Percentiles rank a stretch among this genome's conserved stretches.
phyloP scores from a whole-genome alignment of 2,113 vertebrate genomes.

The Austrofundulus limnaeus region DNA sequence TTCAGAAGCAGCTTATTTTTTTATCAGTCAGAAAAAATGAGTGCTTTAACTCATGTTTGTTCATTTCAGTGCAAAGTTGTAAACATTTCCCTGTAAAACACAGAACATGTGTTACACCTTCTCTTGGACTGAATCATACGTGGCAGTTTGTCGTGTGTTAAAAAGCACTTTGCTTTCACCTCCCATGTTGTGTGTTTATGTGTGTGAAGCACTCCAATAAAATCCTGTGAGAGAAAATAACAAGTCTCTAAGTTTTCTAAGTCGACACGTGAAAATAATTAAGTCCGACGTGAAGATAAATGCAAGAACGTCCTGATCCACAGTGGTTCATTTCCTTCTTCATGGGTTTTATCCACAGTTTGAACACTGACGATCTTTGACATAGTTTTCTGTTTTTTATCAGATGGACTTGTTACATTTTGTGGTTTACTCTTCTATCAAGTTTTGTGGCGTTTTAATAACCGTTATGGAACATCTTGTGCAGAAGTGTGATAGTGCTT shows the following conservation, averaged over 20 bases:
- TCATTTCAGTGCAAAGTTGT: fast-evolving
- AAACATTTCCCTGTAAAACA: background rate
- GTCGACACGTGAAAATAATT: background rate
- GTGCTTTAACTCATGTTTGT: background rate
- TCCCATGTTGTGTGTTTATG: slow-evolving; percentile 22
- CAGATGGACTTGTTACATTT: too few relatives aligned
- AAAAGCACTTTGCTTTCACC: slow-evolving; percentile 11
- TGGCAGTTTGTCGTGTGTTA: background rate
- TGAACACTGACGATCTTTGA: too few relatives aligned
- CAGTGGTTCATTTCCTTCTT: background rate
- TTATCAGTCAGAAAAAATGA: background rate
- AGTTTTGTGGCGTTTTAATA: background rate
- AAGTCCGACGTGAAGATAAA: too few relatives aligned
- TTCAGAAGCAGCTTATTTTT: background rate
- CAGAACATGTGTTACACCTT: background rate
- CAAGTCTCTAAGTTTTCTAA: background rate
- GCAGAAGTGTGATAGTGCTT: background rate
- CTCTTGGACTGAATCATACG: slow-evolving; percentile 13
- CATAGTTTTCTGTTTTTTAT: too few relatives aligned
- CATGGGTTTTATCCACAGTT: too few relatives aligned
- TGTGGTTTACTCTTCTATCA: too few relatives aligned
- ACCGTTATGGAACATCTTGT: background rate
- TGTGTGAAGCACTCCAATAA: slow-evolving; percentile 21
- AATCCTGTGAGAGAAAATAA: slow-evolving; percentile 4
- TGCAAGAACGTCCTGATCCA: too few relatives aligned